Conservation (phyloP, 1,140 invertebrate genomes). For the Aphaenogaster rudis region DNA sequence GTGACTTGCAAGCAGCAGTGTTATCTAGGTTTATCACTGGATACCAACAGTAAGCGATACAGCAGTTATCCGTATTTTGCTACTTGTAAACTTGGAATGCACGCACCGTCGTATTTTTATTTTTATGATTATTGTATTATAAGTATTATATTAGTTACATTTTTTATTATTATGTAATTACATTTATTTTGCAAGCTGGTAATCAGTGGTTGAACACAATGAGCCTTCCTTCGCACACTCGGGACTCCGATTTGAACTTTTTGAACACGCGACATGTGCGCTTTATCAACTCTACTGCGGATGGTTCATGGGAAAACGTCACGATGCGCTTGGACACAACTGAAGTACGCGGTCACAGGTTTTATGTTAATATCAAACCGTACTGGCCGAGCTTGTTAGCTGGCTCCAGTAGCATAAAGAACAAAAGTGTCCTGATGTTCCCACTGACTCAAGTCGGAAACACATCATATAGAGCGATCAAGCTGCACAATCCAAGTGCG, state of each 20-base stretch:
- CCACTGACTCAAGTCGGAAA: conserved; percentile 95
- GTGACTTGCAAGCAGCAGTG: conserved; percentile 91
- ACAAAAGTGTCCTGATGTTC: conserved; percentile 89
- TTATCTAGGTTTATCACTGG: conserved; percentile 90
- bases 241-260: conserved; percentile 89
- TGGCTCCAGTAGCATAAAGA: conserved; percentile 79
- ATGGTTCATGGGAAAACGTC: conserved; percentile 89
- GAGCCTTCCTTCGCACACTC: conserved; percentile 88
- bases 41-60: conserved; percentile 88
- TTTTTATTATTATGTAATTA: too few species aligned
- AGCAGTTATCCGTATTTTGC: neutral
- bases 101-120: neutral
- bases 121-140: conserved; percentile 3
- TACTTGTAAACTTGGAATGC: neutral
- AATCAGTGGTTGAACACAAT: conserved; percentile 92
- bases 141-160: neutral
- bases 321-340: conserved; percentile 93
- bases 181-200: conserved; percentile 84
- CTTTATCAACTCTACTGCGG: conserved; percentile 87
- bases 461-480: conserved; percentile 89
- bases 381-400: conserved; percentile 90
- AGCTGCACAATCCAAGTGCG: conserved; percentile 89
- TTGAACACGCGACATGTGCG: conserved; percentile 88
- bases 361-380: conserved; percentile 90
- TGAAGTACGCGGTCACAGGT: conserved; percentile 91